Conservation (phyloP, 2,888 invertebrate species). For the Brachypterus glaber region DNA sequence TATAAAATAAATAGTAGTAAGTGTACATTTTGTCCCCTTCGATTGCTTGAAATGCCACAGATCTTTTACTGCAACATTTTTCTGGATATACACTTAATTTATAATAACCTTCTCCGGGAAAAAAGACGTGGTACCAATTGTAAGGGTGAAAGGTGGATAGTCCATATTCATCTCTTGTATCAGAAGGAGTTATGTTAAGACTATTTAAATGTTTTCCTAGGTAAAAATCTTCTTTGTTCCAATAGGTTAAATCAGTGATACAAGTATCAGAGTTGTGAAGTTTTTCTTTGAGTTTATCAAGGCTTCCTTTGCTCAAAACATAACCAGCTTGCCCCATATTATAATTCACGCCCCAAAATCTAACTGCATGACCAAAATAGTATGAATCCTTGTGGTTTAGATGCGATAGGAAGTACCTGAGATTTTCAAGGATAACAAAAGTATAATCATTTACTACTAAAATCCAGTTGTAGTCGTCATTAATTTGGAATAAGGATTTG, state of each 20-base stretch:
- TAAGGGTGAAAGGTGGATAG: slow-evolving; percentile 47
- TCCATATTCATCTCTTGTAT: slow-evolving; percentile 44
- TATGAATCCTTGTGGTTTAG: slow-evolving; percentile 39
- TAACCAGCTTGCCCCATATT: slow-evolving; percentile 49
- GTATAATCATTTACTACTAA: slow-evolving; percentile 47
- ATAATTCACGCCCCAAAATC: slow-evolving; percentile 46
- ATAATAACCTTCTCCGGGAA: slow-evolving; percentile 41
- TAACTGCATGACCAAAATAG: slow-evolving; percentile 48
- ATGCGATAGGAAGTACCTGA: slow-evolving; percentile 43
- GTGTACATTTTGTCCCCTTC: slow-evolving; percentile 46
- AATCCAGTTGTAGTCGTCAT: slow-evolving; percentile 41
- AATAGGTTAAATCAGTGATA: slow-evolving; percentile 41
- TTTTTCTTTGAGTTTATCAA: slow-evolving; percentile 36
- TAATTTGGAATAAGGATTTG: slow-evolving; percentile 24
- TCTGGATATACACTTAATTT: slow-evolving; percentile 43
- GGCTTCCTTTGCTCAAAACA: slow-evolving; percentile 44
- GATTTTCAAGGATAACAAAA: slow-evolving; percentile 48
- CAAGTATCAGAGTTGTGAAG: slow-evolving; percentile 33
- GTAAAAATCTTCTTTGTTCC: slow-evolving; percentile 51
- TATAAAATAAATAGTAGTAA: slow-evolving; percentile 46
- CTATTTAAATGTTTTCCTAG: slow-evolving; percentile 47
- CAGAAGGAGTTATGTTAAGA: slow-evolving; percentile 43
- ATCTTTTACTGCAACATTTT: slow-evolving; percentile 44
- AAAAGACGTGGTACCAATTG: slow-evolving; percentile 39
- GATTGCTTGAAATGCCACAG: slow-evolving; percentile 45